Base-by-base conservation (phyloP, 2,113 vertebrate genomes). In the Myotis lucifugus region DNA sequence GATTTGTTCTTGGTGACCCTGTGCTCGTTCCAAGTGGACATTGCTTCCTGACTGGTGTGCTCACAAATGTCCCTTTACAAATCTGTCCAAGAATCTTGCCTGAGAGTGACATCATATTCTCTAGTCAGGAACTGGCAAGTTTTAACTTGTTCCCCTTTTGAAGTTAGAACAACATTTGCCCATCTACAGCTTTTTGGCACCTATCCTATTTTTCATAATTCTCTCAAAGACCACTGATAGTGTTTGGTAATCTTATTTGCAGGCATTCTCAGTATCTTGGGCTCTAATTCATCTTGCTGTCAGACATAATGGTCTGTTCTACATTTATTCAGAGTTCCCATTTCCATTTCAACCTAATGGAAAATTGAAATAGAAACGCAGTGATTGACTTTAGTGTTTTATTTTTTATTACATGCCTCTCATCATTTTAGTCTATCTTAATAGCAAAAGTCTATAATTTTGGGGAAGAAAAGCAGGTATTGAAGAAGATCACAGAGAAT, bases 321-420 rank as follows among this genome's bases (percentile, higher is more conserved):
- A 54, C 77, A 14, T 95, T 95, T 86, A 78, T 48, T 54, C 29
- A 70, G 84, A 76, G 21, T 70, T 90, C 14, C n/a, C 29, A 79
- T 93, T 95, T 94, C 85, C 92, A 93, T 93, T 93, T 92, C 54
- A 90, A 29, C 59, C 70, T 89, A 46, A 88, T 23, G 54, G 81
- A 96, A 96, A 67, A 92, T 46, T 79, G 88, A 92, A 91, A 61
- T 54, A 74, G 88, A 82, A 94, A 56, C 29, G 2, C 5, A 70
- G 23, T 54, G 46, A 79, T 42, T 76, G 92, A 91, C 21, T 95
- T 89, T 6, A 56, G 59, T 74, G 48, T 64, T 93, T 91, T 46
- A 29, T 73, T 89, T 81, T 78, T 92, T 85, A 81, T 86, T 82
- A 32, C 32, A 42, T 12, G 40, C 64, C 15, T 13, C 4, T 76